These are phyloP conservation scores for Tragelaphus scriptus DNA, from an alignment of 2,113 vertebrate genomes.

Conservation along the genomic window DNA sequence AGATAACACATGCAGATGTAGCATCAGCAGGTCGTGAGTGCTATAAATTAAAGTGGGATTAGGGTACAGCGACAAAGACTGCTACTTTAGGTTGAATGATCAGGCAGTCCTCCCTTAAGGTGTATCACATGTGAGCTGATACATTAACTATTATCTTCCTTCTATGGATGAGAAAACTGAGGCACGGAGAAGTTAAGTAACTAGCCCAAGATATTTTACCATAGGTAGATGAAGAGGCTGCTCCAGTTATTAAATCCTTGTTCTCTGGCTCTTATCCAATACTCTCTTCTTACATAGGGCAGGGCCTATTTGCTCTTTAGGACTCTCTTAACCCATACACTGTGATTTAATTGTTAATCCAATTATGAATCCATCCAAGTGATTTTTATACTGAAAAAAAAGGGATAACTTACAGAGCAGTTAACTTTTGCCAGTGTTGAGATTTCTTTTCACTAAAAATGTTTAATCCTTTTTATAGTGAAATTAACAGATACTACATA, in stretches of 20 bases:
- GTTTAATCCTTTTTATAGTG: neutral
- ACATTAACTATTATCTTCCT: neutral
- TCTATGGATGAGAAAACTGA: neutral
- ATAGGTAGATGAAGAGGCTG: neutral
- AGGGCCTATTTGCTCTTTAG: neutral
- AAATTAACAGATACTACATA: neutral
- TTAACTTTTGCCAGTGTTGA: neutral
- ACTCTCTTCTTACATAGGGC: neutral
- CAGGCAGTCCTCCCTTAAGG: neutral
- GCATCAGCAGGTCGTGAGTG: neutral
- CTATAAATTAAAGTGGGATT: neutral
- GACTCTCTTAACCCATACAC: neutral
- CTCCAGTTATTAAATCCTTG: neutral
- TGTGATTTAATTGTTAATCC: neutral
- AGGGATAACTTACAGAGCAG: neutral
- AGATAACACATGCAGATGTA: neutral
- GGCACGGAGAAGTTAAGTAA: neutral
- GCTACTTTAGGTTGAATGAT: neutral
- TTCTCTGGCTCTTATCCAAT: neutral
- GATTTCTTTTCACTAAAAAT: slow-evolving; percentile 17
- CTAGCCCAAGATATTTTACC: neutral
- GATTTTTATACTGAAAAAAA: neutral
- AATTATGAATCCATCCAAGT: neutral
- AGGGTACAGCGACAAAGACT: neutral
- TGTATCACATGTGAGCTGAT: neutral